A percentile compares a stretch with the other conserved stretches of the same genome.
Conservation (phyloP, 2,797 vertebrate species). For the Perodicticus potto region DNA sequence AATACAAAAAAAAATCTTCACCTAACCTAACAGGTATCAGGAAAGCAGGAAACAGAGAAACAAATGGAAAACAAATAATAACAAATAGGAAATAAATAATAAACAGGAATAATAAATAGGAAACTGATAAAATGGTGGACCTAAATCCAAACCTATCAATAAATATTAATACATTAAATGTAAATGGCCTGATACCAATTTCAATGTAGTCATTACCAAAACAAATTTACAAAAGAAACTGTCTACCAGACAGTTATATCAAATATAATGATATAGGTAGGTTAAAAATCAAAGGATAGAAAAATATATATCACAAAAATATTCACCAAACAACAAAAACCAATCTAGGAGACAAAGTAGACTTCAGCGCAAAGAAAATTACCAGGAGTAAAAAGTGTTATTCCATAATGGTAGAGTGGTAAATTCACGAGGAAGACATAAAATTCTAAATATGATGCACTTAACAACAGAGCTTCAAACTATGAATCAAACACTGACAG, state of each 20-base stretch:
- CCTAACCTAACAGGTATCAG: neutral
- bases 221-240: neutral
- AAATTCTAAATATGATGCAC: neutral
- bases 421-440: neutral
- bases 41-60: neutral
- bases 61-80: neutral
- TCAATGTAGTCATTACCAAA: neutral
- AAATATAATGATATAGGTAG: neutral
- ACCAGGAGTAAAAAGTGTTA: neutral
- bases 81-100: neutral
- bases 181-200: neutral
- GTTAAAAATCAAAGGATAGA: neutral
- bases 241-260: neutral
- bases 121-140: neutral
- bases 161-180: neutral
- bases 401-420: neutral
- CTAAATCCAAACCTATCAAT: neutral
- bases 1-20: neutral
- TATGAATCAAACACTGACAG: neutral
- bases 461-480: slow-evolving; percentile 28
- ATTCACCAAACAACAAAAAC: neutral
- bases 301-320: neutral
- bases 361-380: neutral
- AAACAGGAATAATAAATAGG: neutral
- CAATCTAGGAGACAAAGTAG: neutral